These are phyloP conservation scores for Gymnobelideus leadbeateri DNA, from an alignment of 2,113 vertebrate species.

Conservation along the genomic window DNA sequence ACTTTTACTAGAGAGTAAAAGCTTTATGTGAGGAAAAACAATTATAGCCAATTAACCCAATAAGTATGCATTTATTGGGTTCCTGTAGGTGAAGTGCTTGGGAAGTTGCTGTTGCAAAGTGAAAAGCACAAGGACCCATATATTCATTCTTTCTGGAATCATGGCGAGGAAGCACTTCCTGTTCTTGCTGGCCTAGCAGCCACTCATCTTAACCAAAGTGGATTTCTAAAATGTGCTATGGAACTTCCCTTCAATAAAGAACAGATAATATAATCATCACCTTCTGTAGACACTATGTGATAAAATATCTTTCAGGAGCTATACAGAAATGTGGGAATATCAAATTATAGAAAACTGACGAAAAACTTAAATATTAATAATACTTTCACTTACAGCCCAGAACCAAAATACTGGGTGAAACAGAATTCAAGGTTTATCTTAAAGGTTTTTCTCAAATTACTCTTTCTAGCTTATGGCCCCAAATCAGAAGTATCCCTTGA, in stretches of 20 bases:
- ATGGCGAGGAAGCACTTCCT: neutral
- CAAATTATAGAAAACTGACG: slow-evolving; percentile 12
- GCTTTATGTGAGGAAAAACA: neutral
- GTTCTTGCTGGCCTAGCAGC: rapidly evolving
- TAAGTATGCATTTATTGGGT: neutral
- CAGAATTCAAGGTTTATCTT: neutral
- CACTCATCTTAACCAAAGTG: rapidly evolving
- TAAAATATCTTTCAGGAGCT: neutral
- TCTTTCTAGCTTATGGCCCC: neutral
- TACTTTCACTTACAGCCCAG: neutral
- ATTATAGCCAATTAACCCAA: neutral
- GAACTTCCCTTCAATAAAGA: neutral
- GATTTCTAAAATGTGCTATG: rapidly evolving
- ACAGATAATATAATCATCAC: neutral
- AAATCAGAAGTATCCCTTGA: neutral
- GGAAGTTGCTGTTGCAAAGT: neutral
- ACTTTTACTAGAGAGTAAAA: neutral
- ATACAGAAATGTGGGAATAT: slow-evolving; percentile 22
- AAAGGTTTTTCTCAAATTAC: neutral
- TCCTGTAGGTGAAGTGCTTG: neutral
- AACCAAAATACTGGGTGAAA: neutral
- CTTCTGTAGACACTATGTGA: neutral
- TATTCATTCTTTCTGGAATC: neutral
- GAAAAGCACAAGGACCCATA: neutral
- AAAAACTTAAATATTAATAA: slow-evolving; percentile 10